Evolutionary conservation across 2,113 vertebrate species (phyloP), one percentile per base, ranked within the genome.

Genomic region (Apodemus speciosus): DNA sequence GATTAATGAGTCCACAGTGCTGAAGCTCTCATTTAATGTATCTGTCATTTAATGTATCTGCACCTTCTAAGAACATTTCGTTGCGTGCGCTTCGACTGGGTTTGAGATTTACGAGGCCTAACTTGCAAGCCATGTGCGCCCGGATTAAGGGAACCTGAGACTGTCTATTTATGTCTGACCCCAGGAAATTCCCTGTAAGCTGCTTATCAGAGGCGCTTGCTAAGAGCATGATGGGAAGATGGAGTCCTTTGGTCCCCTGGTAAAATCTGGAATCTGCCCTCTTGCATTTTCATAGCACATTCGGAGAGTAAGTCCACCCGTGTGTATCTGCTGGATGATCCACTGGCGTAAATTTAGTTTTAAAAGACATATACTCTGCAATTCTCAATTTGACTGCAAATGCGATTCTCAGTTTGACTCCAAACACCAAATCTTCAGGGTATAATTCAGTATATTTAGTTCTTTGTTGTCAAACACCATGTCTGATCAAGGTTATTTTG

Each of bases 71-170:
- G 91, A 88, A 89, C 91, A 68, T 64, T 8, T 53, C 66, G 71
- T 96, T 93, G 73, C 76, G 15, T 51, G 94, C 85, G 95, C 77
- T 83, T 73, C 92, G 86, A 38, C 89, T 91, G 66, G 51, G 80
- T 92, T 88, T 87, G 95, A 97, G 94, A 96, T 96, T 97, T 95
- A 96, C 85, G 94, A 96, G 91, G 92, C 84, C 93, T n/a, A 92
- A 94, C 93, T 92, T 43, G 62, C 85, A 53, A 87, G 75, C 40
- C 0, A 64, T 94, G 96, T 89, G 93, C 88, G 79, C 95, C 58
- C 11, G 5, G 95, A 97, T 97, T 93, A 95, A 96, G 88, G 93
- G 2, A 18, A 89, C 95, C 94, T 62, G 90, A 92, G 92, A 93
- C 72, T 94, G 85, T 91, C 80, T 94, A 32, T 95, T 96, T 97